phyloP scores from a whole-genome alignment of 2,888 invertebrate genomes.

The Scaptodrosophila latifasciaeformis region DNA sequence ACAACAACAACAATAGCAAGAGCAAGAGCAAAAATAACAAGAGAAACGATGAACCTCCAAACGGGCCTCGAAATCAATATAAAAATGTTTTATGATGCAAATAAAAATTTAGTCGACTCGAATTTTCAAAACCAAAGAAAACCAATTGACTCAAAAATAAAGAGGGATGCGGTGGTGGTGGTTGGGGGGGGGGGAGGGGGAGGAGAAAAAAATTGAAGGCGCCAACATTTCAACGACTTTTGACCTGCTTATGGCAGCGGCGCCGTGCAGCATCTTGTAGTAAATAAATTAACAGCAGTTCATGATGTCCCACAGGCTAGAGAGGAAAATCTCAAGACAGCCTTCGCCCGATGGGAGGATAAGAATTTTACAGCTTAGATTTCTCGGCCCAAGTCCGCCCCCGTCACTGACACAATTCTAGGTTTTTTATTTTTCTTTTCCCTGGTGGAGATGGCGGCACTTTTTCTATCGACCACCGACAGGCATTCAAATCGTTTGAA shows the following conservation, averaged over 20 bases:
- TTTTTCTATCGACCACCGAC: slow-evolving; percentile 13
- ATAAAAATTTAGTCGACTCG: slow-evolving; percentile 20
- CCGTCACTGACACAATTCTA: slow-evolving; percentile 22
- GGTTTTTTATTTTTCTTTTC: no score
- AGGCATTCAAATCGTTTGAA: slow-evolving; percentile 7
- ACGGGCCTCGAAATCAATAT: slow-evolving; percentile 32
- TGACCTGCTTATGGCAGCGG: slow-evolving; percentile 57
- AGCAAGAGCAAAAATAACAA: not conserved
- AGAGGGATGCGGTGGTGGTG: not conserved
- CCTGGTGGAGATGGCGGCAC: no score
- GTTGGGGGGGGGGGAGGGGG: no score
- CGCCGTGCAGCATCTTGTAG: slow-evolving; percentile 46
- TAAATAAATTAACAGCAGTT: slow-evolving; percentile 57
- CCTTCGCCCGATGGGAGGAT: no score
- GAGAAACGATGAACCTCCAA: no score
- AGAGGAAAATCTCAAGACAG: no score
- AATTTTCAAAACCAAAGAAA: slow-evolving; percentile 10
- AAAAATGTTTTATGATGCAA: slow-evolving; percentile 40
- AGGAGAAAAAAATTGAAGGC: slow-evolving; percentile 32
- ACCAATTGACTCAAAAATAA: slow-evolving; percentile 25
- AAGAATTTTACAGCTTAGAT: no score
- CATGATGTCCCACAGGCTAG: slow-evolving; percentile 50
- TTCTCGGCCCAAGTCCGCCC: slow-evolving; percentile 4
- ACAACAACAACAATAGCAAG: not conserved
- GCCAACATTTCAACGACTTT: slow-evolving; percentile 34